Percentiles rank a stretch among this genome's conserved stretches.
phyloP scores from a whole-genome alignment of 2,113 vertebrate species.

The Sapajus apella region DNA sequence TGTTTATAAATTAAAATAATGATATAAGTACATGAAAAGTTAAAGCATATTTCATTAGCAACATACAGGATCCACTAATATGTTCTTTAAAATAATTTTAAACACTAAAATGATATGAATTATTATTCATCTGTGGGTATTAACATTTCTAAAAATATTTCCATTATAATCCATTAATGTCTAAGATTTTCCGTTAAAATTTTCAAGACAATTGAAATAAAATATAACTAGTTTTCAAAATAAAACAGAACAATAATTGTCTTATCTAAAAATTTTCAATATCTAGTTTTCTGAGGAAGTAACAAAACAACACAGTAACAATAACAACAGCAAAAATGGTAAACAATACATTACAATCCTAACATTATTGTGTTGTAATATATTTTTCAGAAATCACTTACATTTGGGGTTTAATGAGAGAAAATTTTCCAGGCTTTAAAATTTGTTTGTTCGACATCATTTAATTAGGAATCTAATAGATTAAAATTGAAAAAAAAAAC shows the following conservation, averaged over 20 bases:
- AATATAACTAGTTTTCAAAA: not conserved
- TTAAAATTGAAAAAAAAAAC: not conserved
- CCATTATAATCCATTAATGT: not conserved
- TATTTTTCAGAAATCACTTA: not conserved
- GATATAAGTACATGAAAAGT: not conserved
- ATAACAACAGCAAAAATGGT: not conserved
- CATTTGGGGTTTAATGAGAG: not conserved
- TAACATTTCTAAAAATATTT: not conserved
- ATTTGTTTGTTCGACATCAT: not conserved
- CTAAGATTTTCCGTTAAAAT: not conserved
- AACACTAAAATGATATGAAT: not conserved
- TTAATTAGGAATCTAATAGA: not conserved
- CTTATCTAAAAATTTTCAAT: not conserved
- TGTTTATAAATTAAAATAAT: not conserved
- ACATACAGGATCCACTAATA: too few relatives aligned
- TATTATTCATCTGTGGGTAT: not conserved
- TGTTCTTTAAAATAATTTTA: not conserved
- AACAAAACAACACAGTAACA: not conserved
- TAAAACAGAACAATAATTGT: not conserved
- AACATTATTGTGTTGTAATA: not conserved
- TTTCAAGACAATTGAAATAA: not conserved
- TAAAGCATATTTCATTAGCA: not conserved
- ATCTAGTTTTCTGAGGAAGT: too few relatives aligned
- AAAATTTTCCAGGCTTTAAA: not conserved
- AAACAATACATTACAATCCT: not conserved